A percentile compares a stretch with the other conserved stretches of the same genome.
phyloP scores from a whole-genome alignment of 1,140 invertebrate genomes.

The Limonius californicus region DNA sequence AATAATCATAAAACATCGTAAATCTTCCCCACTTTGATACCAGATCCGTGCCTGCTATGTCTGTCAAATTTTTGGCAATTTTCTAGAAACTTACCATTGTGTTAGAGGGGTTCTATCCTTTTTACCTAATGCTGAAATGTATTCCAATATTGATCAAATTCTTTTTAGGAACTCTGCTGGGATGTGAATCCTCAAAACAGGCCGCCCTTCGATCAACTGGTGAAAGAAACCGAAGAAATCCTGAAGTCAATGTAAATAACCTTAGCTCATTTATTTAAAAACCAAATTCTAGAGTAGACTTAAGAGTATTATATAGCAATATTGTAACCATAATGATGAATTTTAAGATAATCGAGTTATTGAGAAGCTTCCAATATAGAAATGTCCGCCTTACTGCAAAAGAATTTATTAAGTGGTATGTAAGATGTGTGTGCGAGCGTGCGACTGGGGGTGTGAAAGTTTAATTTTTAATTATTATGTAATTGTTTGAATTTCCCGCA shows the following conservation, averaged over 20 bases:
- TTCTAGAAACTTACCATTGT: no score
- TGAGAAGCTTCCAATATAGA: slow-evolving; percentile 21
- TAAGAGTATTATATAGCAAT: slow-evolving; percentile 12
- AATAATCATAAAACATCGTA: no score
- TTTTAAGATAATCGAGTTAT: slow-evolving; percentile 19
- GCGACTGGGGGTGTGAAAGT: no score
- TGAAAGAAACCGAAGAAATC: slow-evolving; percentile 38
- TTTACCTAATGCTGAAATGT: no score
- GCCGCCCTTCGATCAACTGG: slow-evolving; percentile 39
- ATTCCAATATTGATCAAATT: no score
- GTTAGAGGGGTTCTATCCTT: no score
- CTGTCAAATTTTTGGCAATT: no score
- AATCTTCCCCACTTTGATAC: no score
- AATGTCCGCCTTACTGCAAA: slow-evolving; percentile 8
- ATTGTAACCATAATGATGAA: no score
- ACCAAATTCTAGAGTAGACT: slow-evolving; percentile 26
- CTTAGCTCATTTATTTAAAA: slow-evolving; percentile 20
- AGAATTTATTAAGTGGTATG: slow-evolving; percentile 2
- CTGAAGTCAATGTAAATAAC: slow-evolving; percentile 44
- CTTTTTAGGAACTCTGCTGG: slow-evolving; percentile 40
- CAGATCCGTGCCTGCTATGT: no score
- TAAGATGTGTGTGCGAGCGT: slow-evolving; percentile 17
- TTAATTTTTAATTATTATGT: no score
- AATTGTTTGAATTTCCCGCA: no score
- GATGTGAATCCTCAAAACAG: slow-evolving; percentile 42